These are phyloP conservation scores for Regulus satrapa DNA, from an alignment of 2,113 vertebrate species.

Conservation along the genomic window DNA sequence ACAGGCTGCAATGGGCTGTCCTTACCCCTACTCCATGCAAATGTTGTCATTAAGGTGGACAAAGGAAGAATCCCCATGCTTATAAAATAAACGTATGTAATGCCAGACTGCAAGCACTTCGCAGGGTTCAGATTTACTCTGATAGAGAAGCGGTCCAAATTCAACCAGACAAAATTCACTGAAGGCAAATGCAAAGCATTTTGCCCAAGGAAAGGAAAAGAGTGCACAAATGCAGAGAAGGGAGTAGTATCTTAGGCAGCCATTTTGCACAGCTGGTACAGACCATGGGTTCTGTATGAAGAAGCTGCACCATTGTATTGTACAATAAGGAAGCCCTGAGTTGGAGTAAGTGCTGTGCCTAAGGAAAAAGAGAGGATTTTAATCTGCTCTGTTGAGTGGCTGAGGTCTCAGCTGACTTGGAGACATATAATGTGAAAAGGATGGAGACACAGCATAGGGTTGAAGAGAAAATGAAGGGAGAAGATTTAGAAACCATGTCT, in stretches of 20 bases:
- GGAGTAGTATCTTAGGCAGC: neutral
- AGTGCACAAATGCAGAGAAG: neutral
- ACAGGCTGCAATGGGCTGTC: neutral
- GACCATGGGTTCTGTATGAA: neutral
- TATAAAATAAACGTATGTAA: neutral
- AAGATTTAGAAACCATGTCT: neutral
- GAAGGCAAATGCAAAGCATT: neutral
- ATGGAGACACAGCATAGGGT: neutral
- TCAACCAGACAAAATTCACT: neutral
- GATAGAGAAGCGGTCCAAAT: neutral
- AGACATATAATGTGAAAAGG: neutral
- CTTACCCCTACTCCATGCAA: neutral
- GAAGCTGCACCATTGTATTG: neutral
- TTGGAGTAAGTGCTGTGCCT: accelerated
- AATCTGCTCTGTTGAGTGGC: neutral
- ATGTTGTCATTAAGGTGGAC: neutral
- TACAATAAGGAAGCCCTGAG: neutral
- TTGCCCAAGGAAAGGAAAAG: neutral
- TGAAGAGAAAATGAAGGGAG: neutral
- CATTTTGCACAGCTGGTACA: neutral
- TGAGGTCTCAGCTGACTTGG: neutral
- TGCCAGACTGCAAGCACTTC: neutral
- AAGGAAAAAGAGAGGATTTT: neutral
- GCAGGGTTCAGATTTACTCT: neutral
- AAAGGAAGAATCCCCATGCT: neutral